phyloP scores from a whole-genome alignment of 2,888 invertebrate species.

The Drosophila stalkeri region DNA sequence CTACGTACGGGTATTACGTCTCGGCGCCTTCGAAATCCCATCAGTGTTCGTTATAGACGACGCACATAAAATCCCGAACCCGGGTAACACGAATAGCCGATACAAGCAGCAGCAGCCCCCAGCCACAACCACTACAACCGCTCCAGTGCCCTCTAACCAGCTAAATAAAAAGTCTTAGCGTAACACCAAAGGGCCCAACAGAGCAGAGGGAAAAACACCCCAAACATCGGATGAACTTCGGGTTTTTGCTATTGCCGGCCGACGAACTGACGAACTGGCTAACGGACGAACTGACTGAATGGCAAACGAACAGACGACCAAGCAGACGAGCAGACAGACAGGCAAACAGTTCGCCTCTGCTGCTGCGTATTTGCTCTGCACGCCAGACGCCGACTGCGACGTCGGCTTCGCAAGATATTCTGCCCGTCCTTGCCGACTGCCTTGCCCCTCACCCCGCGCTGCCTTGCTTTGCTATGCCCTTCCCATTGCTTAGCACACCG shows the following conservation, averaged over 20 bases:
- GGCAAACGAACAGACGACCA: slow-evolving; percentile 17
- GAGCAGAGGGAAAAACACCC: slow-evolving; percentile 54
- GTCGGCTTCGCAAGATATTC: slow-evolving; percentile 61
- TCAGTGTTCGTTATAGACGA: slow-evolving; percentile 50
- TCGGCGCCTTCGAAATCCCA: slow-evolving; percentile 52
- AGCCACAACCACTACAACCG: not conserved
- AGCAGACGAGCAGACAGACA: slow-evolving; percentile 4
- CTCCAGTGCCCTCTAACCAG: not conserved
- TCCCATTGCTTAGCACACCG: slow-evolving; percentile 24
- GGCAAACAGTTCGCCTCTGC: slow-evolving; percentile 26
- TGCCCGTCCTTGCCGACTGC: slow-evolving; percentile 57
- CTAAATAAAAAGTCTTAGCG: slow-evolving; percentile 38
- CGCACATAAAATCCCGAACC: slow-evolving; percentile 27
- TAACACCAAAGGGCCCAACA: slow-evolving; percentile 42
- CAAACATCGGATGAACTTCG: slow-evolving; percentile 69
- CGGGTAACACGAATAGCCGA: slow-evolving; percentile 19
- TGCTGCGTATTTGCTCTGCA: slow-evolving; percentile 68
- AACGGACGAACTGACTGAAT: slow-evolving; percentile 10
- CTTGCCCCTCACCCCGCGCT: slow-evolving; percentile 31
- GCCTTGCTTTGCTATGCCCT: slow-evolving; percentile 42
- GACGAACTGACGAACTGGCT: slow-evolving; percentile 19
- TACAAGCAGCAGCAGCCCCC: slow-evolving; percentile 17
- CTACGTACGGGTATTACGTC: slow-evolving; percentile 61
- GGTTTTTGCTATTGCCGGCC: slow-evolving; percentile 30
- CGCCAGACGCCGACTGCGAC: slow-evolving; percentile 56